Conservation (phyloP, 2,888 invertebrate genomes). For the Eugnorisma glareosa region DNA sequence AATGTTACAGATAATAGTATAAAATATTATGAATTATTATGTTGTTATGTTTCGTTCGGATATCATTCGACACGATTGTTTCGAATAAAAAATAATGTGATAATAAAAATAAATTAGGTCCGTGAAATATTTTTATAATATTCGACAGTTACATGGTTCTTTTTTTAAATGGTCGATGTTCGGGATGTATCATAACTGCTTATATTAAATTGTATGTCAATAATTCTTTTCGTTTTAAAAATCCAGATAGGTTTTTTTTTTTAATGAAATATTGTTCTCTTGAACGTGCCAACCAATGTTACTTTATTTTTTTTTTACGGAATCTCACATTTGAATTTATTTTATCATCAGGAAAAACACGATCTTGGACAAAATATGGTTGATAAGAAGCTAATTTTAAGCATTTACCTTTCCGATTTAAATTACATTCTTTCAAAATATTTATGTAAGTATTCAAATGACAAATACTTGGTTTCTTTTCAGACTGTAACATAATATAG, state of each 20-base stretch:
- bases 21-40: constrained; percentile 71
- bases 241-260: constrained; percentile 3
- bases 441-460: neutral
- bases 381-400: constrained; percentile 48
- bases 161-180: constrained; percentile 57
- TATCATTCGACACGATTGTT: constrained; percentile 70
- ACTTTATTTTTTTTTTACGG: neutral
- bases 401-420: neutral
- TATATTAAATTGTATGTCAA: constrained; percentile 58
- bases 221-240: constrained; percentile 40
- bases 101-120: constrained; percentile 69
- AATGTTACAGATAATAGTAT: constrained; percentile 59
- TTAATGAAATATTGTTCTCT: neutral
- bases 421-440: neutral
- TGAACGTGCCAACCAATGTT: constrained; percentile 18
- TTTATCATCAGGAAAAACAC: constrained; percentile 18
- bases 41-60: constrained; percentile 65
- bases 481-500: neutral
- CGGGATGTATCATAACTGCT: constrained; percentile 39
- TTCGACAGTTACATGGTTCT: constrained; percentile 55
- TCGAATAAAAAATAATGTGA: constrained; percentile 68
- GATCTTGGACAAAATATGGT: neutral
- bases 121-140: constrained; percentile 55
- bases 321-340: constrained; percentile 22
- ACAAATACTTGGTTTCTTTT: neutral